Base-by-base conservation (phyloP, 2,888 invertebrate species). In the Hermodice carunculata region DNA sequence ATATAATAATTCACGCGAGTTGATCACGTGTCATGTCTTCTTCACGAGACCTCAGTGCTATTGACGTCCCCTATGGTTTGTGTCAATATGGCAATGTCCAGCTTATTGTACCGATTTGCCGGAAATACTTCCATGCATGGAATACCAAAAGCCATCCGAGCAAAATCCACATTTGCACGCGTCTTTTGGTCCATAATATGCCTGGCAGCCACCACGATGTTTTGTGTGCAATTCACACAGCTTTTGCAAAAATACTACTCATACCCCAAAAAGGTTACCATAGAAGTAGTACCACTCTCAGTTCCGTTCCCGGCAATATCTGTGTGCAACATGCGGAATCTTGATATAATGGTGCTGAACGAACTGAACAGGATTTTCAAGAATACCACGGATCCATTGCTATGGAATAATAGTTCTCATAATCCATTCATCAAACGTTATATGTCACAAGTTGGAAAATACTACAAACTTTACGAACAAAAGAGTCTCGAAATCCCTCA, bases 241-340 rank as follows among this genome's bases (percentile, higher is more conserved):
- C 54, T 71, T 2, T 58, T 71, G 2, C 24, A 29, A n/a, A 71
- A 71, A 52, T 71, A 64, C 59, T 71, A 72, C 61, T 54, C 64
- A 17, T 64, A 64, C 51, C 71, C 71, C 14, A 71, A 71, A 49
- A 66, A 67, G 58, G 70, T 70, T 14, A 64, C 67, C 29, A 70
- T 71, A 14, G 71, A 71, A 28, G 57, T 71, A 4, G 60, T 71
- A 3, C 71, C 71, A 1, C 51, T 63, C 1, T 32, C 54, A 14
- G 64, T 71, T 6, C 64, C 71, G 1, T 71, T 71, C 44, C 71
- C 71, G 0, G 70, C 71, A 34, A 71, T 71, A 26, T 70, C 69
- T 1, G 51, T 71, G 37, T 71, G 71, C 58, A 71, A 71, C 63
- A 71, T 71, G 66, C 65, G 71, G 11, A 71, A 71, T 49, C 56